Base-by-base conservation (phyloP, 2,113 vertebrate species). In the Alectura lathami region DNA sequence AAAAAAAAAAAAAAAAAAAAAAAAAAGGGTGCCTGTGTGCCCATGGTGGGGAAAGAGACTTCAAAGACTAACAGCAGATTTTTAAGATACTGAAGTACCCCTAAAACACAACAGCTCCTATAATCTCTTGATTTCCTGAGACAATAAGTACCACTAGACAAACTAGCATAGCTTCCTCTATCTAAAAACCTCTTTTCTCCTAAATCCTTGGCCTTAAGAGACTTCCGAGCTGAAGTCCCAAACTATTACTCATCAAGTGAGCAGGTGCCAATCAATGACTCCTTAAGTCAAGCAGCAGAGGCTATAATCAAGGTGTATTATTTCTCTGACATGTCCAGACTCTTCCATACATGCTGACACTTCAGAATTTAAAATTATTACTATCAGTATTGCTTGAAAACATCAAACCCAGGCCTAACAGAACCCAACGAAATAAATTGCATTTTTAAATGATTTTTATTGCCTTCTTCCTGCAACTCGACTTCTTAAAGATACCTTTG, bases 401-500 rank as follows among this genome's bases (percentile, higher is more conserved):
- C 56, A 60, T 88, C 51, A 48, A 70, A 23, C 42, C 77, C 59
- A 13, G 30, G 53, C 29, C 14, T 32, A 29, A 72, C 23, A 77
- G 53, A 84, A 53, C 42, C 75, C 5, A 27, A 13, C 5, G 21
- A 94, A 78, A 77, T 67, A 91, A 91, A 88, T 81, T 84, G 63
- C 43, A 23, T 40, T 64, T 53, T 68, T 30, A 70, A 47, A 77
- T 47, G 42, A 70, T 62, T 93, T 91, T 86, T 90, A 86, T 63
- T 67, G 72, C 36, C 2, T 2, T 22, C 72, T 88, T 77, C 68
- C 63, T 80, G 78, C 84, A 89, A 59, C 38, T 86, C 67, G 80
- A 88, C 47, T 93, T 85, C 87, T 83, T 80, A 30, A 94, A 54
- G 72, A 53, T 13, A 38, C 38, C 82, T 93, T 91, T 90, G 88